Conservation (phyloP, 2,888 invertebrate genomes). For the Drosophila limbata region DNA sequence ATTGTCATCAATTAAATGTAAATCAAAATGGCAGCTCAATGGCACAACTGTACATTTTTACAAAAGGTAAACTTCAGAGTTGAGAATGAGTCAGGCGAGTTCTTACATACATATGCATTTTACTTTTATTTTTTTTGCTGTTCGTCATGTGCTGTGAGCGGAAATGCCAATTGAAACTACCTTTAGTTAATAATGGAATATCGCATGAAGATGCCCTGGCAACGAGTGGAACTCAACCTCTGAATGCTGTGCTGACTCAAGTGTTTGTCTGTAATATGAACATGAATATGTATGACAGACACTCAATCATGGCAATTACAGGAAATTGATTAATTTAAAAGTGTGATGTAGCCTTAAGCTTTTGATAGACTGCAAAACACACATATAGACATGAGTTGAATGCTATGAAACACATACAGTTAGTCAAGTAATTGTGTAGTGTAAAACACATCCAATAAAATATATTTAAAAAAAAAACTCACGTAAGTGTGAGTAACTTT, state of each 20-base stretch:
- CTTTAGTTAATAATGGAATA: constrained; percentile 67
- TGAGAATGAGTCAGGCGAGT: constrained; percentile 67
- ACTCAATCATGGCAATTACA: constrained; percentile 28
- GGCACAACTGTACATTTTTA: constrained; percentile 39
- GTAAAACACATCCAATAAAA: too few relatives aligned
- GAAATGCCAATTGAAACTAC: constrained; percentile 77
- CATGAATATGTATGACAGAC: not conserved
- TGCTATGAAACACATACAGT: not conserved
- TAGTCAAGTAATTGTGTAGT: not conserved
- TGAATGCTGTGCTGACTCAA: constrained; percentile 64
- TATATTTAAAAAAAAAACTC: too few relatives aligned
- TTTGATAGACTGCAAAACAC: constrained; percentile 51
- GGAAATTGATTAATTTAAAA: constrained; percentile 57
- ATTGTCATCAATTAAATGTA: constrained; percentile 76
- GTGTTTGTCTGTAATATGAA: constrained; percentile 33
- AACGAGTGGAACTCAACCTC: constrained; percentile 27
- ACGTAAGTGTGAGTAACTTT: too few relatives aligned
- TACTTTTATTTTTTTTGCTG: constrained; percentile 22
- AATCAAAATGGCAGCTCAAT: constrained; percentile 70
- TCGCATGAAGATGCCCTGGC: constrained; percentile 56
- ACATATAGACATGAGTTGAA: not conserved
- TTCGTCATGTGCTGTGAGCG: constrained; percentile 59
- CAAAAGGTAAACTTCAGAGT: constrained; percentile 64
- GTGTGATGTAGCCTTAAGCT: constrained; percentile 25
- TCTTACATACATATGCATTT: constrained; percentile 74